Percentiles rank a stretch among this genome's conserved stretches.
Evolutionary conservation across 2,113 vertebrate genomes (phyloP).

Genomic region (Tamias sibiricus): DNA sequence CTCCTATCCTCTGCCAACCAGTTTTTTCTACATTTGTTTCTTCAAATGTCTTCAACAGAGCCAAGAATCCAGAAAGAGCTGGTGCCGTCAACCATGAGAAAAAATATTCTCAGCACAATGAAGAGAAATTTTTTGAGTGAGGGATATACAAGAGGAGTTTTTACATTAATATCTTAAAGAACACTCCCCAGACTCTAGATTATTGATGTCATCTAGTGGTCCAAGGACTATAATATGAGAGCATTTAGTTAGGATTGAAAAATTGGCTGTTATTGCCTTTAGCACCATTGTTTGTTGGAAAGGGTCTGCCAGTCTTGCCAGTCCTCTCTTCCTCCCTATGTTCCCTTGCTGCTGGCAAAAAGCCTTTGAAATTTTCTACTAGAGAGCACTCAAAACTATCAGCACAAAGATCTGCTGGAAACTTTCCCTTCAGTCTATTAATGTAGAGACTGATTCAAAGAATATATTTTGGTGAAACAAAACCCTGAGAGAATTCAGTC

Average conservation of each 20-base stretch:
- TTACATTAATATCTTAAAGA: neutral
- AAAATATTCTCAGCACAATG: slow-evolving; percentile 20
- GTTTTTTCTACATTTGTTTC: slow-evolving; percentile 36
- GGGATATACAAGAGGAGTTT: neutral
- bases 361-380: slow-evolving; percentile 67
- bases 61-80: neutral
- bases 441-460: slow-evolving; percentile 40
- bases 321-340: neutral
- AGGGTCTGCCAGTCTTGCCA: neutral
- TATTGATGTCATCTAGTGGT: neutral
- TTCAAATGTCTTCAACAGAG: slow-evolving; percentile 31
- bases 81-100: neutral
- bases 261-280: neutral
- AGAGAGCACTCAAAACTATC: slow-evolving; percentile 69
- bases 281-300: slow-evolving; percentile 11
- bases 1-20: slow-evolving; percentile 11
- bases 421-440: slow-evolving; percentile 55
- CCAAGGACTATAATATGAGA: neutral
- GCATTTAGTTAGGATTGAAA: slow-evolving; percentile 5
- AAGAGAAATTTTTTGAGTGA: slow-evolving; percentile 17
- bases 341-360: slow-evolving; percentile 44
- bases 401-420: slow-evolving; percentile 70
- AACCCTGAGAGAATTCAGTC: slow-evolving; percentile 41
- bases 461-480: slow-evolving; percentile 31
- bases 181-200: neutral